phyloP scores from a whole-genome alignment of 2,888 invertebrate species.

The Zygothrica quintamaculata region DNA sequence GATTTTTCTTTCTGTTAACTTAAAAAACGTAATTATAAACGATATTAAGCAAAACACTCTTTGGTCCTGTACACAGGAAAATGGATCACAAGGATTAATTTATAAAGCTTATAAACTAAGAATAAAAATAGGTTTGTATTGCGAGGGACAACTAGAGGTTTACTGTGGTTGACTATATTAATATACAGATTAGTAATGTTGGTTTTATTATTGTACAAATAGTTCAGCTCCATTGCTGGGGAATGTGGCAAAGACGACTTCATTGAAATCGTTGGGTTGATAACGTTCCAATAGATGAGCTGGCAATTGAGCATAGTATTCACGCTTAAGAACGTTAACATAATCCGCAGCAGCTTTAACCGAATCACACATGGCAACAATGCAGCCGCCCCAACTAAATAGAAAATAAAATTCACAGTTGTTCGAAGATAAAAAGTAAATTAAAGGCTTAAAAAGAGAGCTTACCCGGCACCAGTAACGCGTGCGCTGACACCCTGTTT shows the following conservation, averaged over 20 bases:
- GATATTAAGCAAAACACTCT: too few relatives aligned
- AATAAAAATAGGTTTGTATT: background rate
- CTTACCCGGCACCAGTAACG: conserved; percentile 96
- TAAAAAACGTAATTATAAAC: background rate
- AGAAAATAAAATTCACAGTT: background rate
- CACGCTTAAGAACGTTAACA: conserved; percentile 88
- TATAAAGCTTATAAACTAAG: too few relatives aligned
- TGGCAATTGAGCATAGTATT: conserved; percentile 88
- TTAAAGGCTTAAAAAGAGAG: background rate
- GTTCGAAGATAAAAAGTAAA: too few relatives aligned
- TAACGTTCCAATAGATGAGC: conserved; percentile 83
- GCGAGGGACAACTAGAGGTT: conserved; percentile 23
- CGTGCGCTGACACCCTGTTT: conserved; percentile 92
- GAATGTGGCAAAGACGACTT: conserved; percentile 89
- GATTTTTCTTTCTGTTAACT: too few relatives aligned
- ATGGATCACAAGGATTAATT: too few relatives aligned
- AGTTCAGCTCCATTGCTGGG: conserved; percentile 84
- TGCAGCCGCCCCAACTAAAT: conserved; percentile 97
- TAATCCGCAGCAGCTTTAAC: conserved; percentile 88
- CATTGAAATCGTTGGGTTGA: conserved; percentile 85
- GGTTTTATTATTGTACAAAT: conserved; percentile 46
- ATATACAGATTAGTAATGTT: conserved; percentile 32
- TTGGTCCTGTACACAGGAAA: too few relatives aligned
- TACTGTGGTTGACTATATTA: conserved; percentile 38
- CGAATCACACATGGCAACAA: conserved; percentile 88